Percentiles rank a stretch among this genome's conserved stretches.
These are phyloP conservation scores for Augiades crinisus DNA, from an alignment of 2,888 invertebrate genomes.

Conservation along the genomic window DNA sequence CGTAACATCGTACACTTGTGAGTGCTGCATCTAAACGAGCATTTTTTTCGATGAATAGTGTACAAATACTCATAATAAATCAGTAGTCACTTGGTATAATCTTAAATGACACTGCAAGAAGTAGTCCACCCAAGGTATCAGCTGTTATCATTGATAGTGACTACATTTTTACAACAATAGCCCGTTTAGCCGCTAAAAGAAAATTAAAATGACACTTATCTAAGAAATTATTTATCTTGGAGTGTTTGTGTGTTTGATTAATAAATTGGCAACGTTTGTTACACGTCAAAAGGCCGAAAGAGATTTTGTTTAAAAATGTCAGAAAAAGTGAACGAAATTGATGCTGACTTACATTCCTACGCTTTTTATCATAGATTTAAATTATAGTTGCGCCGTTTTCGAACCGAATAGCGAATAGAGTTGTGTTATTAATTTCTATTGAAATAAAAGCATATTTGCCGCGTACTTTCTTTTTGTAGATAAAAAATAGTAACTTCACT, in stretches of 20 bases:
- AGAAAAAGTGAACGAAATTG: constrained; percentile 46
- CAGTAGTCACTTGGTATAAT: no score
- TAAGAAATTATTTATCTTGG: constrained; percentile 25
- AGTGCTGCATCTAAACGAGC: neutral
- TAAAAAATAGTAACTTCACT: no score
- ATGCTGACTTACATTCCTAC: constrained; percentile 65
- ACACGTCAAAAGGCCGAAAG: neutral
- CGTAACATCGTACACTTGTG: neutral
- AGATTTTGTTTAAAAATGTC: constrained; percentile 21
- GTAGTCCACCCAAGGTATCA: no score
- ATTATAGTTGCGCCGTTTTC: no score
- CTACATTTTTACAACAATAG: neutral
- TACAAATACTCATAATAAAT: no score
- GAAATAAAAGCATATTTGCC: no score
- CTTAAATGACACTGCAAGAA: no score
- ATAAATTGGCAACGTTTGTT: neutral
- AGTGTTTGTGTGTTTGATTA: constrained; percentile 37
- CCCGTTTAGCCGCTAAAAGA: neutral
- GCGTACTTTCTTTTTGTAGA: no score
- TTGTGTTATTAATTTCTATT: no score
- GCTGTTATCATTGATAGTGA: no score
- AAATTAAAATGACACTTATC: neutral
- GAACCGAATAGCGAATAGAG: no score
- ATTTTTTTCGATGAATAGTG: constrained; percentile 30
- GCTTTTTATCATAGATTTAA: no score